Base-by-base conservation (phyloP, 2,113 vertebrate species). In the Lamprologus sp. region DNA sequence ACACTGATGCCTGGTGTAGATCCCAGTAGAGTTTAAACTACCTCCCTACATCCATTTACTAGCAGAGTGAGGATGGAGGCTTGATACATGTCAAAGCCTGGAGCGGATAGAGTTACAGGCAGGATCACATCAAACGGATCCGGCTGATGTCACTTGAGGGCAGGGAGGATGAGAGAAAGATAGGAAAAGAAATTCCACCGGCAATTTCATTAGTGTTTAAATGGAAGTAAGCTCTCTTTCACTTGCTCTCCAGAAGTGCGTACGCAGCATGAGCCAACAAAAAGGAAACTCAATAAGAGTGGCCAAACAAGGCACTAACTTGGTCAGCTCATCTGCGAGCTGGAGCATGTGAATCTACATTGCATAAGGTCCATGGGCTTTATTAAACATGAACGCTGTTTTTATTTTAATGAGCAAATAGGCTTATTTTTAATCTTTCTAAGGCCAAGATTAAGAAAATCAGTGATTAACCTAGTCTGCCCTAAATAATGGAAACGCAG, bases 191-290 rank as follows among this genome's bases (percentile, higher is more conserved):
- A 93, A 93, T 93, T 94, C 93, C 94, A 93, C 89, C 87, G 4
- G 91, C 90, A 94, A 96, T 95, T 95, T 95, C 89, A 94, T 95
- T 96, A 93, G 90, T 70, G 91, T 91, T 88, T 88, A 93, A 89
- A 94, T 88, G 93, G 91, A 93, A 79, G 84, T 21, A 86, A 88
- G 75, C 42, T 81, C 82, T 55, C 31, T 26, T 84, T 55, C 53
- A 37, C 79, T 37, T n/a, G 3, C 53, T 51, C 77, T 68, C 82
- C 85, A 86, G 56, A 90, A 92, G 85, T 86, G 82, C 83, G 75
- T 73, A 85, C 31, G 17, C 88, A 83, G 84, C 83, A 81, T 7
- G 45, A 80, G 63, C 80, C 37, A 40, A 42, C 84, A 35, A 92
- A 90, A 86, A 63, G 82, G 90, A 93, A 94, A 93, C 89, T 88